phyloP scores from a whole-genome alignment of 2,888 invertebrate genomes.

The Colostygia pectinataria region DNA sequence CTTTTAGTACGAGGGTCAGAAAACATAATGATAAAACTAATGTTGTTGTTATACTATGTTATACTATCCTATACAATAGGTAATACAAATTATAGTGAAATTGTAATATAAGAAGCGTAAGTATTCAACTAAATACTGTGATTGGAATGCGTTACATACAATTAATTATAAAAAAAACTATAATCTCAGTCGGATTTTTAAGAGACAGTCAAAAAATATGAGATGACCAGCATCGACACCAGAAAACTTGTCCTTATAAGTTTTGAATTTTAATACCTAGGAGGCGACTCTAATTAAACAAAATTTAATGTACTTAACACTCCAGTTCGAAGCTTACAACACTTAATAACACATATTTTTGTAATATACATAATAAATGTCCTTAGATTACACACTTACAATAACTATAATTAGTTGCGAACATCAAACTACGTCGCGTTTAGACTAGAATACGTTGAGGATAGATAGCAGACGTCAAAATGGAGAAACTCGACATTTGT shows the following conservation, averaged over 20 bases:
- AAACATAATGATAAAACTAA: constrained; percentile 5
- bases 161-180: constrained; percentile 50
- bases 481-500: constrained; percentile 65
- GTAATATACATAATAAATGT: constrained; percentile 68
- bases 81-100: constrained; percentile 45
- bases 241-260: constrained; percentile 50
- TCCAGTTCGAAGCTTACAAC: constrained; percentile 69
- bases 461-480: constrained; percentile 77
- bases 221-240: constrained; percentile 70
- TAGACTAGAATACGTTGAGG: constrained; percentile 83
- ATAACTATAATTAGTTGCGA: constrained; percentile 76
- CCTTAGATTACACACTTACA: constrained; percentile 64
- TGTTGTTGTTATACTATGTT: too few relatives aligned
- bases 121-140: constrained; percentile 42
- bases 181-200: constrained; percentile 58
- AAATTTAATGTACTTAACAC: constrained; percentile 71
- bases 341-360: constrained; percentile 69
- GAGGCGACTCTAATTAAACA: constrained; percentile 60
- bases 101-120: constrained; percentile 35
- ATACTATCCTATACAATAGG: constrained; percentile 48
- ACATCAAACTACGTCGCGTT: constrained; percentile 74
- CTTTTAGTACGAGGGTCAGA: constrained; percentile 32
- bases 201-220: constrained; percentile 48
- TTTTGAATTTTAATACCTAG: constrained; percentile 56
- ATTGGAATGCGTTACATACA: constrained; percentile 76